Evolutionary conservation across 2,888 invertebrate species (phyloP), one percentile per base, ranked within the genome.

Genomic region (Marasmarcha lunaedactyla): DNA sequence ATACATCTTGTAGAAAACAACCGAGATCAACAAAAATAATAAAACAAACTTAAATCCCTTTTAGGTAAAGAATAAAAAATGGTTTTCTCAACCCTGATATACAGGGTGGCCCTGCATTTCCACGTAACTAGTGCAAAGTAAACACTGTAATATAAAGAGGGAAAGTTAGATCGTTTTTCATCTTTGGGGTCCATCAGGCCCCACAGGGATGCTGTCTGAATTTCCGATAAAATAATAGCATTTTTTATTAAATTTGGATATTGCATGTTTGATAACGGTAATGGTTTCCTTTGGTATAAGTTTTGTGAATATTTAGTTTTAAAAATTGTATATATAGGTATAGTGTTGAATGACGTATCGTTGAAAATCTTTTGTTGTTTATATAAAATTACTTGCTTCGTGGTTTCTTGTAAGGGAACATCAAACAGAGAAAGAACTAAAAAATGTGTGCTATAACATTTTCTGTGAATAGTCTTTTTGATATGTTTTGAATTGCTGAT

Each of bases 121-220:
- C 30, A 30, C 30, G 63, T 71, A 67, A 72, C 70, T 77, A 77
- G 70, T 76, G 68, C 58, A 71, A 70, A 71, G 73, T 76, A 78
- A 78, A 78, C 73, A 73, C 59, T 60, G 58, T 60, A 56, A 55
- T 48, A 46, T 42, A 39, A 55, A 61, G 65, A 73, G 76, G 77
- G 71, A 76, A 78, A 78, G 60, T 77, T 77, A 68, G 52, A 69
- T 63, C 76, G 71, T 74, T 76, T 76, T 72, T 73, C 73, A 72
- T 67, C 66, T 59, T 45, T 54, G 62, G 59, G 64, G 61, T 63
- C 64, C 62, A 55, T 55, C 30, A 30, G 30, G 10, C 30, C 30
- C 41, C 49, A 50, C 48, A 57, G 66, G 62, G 66, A 52, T 57
- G 57, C 54, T 52, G 57, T 60, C 70, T 65, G 63, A 74, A 71